phyloP scores from a whole-genome alignment of 2,797 vertebrate genomes.

The Corythornis leucogaster region DNA sequence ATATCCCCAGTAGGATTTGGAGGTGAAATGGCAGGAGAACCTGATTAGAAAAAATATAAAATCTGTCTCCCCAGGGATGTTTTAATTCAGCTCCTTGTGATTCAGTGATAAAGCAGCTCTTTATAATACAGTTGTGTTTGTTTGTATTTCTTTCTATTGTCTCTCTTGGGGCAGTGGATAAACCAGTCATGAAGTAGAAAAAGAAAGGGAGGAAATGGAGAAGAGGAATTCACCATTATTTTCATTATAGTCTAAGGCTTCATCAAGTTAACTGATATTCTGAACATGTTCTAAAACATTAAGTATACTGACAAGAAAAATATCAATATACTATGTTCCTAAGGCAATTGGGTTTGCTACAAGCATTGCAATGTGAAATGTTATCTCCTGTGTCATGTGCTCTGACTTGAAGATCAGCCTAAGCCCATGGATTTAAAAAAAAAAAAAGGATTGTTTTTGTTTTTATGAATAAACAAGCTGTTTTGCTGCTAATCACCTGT shows the following conservation, averaged over 20 bases:
- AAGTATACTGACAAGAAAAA: not conserved
- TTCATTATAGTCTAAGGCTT: not conserved
- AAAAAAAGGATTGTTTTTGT: too few species aligned
- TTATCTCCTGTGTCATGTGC: not conserved
- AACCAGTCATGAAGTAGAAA: not conserved
- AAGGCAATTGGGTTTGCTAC: not conserved
- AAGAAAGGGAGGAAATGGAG: not conserved
- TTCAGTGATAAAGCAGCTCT: not conserved
- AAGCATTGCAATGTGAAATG: not conserved
- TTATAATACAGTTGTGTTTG: not conserved
- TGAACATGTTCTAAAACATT: not conserved
- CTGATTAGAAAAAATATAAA: not conserved
- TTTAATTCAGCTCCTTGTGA: not conserved
- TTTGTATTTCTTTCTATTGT: not conserved
- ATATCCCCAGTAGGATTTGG: not conserved
- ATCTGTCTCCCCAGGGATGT: accelerated
- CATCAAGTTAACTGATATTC: not conserved
- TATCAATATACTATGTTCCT: not conserved
- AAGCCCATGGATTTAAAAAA: not conserved
- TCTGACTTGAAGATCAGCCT: not conserved
- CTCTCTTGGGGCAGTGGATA: not conserved
- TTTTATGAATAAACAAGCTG: not conserved
- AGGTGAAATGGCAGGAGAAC: not conserved
- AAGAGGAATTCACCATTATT: not conserved
- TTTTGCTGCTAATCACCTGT: not conserved